Percentiles rank a stretch among this genome's conserved stretches.
Evolutionary conservation across 2,888 invertebrate genomes (phyloP).

Genomic region (Quadriops clusia): DNA sequence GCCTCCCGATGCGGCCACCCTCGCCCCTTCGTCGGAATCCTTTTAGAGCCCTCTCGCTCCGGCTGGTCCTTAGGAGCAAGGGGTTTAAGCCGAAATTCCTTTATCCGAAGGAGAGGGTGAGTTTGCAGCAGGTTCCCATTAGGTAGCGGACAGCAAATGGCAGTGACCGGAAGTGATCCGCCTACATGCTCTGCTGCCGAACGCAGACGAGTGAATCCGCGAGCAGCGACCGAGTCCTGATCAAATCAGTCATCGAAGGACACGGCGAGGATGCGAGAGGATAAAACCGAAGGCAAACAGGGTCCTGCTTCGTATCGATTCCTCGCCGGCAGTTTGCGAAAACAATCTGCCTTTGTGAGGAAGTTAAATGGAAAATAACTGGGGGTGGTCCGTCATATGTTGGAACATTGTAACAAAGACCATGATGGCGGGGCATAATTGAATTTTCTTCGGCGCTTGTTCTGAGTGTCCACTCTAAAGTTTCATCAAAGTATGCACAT

Average conservation of each 20-base stretch:
- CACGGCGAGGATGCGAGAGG: neutral
- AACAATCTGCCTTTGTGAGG: too few species aligned
- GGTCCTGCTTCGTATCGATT: too few species aligned
- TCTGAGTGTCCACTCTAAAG: too few species aligned
- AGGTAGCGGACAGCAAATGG: constrained; percentile 23
- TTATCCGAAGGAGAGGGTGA: constrained; percentile 8
- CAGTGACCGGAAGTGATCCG: constrained; percentile 25
- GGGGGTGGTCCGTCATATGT: too few species aligned
- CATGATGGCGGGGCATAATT: too few species aligned
- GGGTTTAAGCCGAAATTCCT: constrained; percentile 3
- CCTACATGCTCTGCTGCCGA: constrained; percentile 17
- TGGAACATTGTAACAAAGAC: too few species aligned
- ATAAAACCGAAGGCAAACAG: constrained; percentile 1
- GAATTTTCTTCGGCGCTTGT: too few species aligned
- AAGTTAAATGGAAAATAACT: too few species aligned
- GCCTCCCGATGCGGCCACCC: constrained; percentile 13
- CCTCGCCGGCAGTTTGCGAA: too few species aligned
- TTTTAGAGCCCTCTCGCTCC: neutral
- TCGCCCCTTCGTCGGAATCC: constrained; percentile 9
- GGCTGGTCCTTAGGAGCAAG: constrained; percentile 6
- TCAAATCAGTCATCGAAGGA: neutral
- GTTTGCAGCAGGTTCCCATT: constrained; percentile 14
- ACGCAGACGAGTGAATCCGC: too few species aligned
- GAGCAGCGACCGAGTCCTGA: neutral
- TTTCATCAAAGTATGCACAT: too few species aligned